Evolutionary conservation across 2,888 invertebrate species (phyloP).

Genomic region (Endomychus coccineus): DNA sequence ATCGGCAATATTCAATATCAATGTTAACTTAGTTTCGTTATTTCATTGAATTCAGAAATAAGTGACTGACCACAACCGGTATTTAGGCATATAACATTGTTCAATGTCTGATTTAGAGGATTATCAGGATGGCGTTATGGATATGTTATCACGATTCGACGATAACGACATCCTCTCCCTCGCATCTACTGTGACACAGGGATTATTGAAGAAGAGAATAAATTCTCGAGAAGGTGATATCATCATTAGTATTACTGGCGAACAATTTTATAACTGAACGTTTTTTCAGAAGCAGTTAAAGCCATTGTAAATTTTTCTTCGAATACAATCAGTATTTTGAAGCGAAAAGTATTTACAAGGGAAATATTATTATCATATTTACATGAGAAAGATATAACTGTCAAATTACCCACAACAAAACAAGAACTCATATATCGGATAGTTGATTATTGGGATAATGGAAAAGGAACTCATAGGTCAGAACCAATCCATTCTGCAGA

Average conservation of each 20-base stretch:
- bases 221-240: conserved; percentile 29
- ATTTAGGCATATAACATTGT: too few species aligned
- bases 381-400: conserved; percentile 43
- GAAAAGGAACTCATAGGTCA: background rate
- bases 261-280: too few species aligned
- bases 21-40: too few species aligned
- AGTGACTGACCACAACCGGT: too few species aligned
- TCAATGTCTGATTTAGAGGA: too few species aligned
- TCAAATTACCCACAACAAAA: conserved; percentile 45
- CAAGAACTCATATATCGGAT: conserved; percentile 43
- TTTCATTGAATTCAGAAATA: too few species aligned
- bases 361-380: conserved; percentile 50
- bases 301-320: conserved; percentile 47
- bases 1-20: too few species aligned
- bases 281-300: conserved; percentile 47
- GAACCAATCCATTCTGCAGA: conserved; percentile 1
- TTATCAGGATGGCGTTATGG: too few species aligned
- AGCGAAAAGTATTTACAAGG: conserved; percentile 47
- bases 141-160: conserved; percentile 20
- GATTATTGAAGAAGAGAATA: conserved; percentile 31
- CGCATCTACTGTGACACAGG: conserved; percentile 36
- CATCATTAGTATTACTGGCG: conserved; percentile 2
- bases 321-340: conserved; percentile 44
- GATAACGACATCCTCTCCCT: conserved; percentile 31
- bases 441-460: background rate